Conservation (phyloP, 1,140 invertebrate species). For the Plutomurus gul region DNA sequence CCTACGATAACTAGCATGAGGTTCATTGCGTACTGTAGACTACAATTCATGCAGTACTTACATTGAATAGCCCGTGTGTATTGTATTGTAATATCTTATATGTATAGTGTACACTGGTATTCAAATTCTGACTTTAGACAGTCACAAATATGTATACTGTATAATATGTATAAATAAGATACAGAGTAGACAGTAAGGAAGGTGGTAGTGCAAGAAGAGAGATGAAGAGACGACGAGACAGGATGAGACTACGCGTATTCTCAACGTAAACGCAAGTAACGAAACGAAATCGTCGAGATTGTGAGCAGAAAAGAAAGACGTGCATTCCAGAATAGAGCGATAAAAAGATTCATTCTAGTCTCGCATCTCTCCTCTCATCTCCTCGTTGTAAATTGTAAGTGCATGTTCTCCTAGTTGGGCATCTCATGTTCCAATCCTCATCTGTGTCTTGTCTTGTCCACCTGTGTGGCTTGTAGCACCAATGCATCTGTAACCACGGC, state of each 20-base stretch:
- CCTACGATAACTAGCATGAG: background rate
- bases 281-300: background rate
- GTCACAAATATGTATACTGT: too few species aligned
- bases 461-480: background rate
- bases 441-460: conserved; percentile 5
- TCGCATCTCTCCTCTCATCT: background rate
- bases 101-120: too few species aligned
- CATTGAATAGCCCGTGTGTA: background rate
- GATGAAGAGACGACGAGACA: background rate
- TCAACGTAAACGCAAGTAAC: background rate
- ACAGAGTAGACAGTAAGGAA: background rate
- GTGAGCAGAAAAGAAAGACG: conserved; percentile 3
- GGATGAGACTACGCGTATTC: background rate
- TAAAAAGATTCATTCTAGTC: conserved; percentile 28
- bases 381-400: conserved; percentile 29
- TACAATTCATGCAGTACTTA: background rate
- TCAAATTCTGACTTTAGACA: too few species aligned
- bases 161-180: background rate
- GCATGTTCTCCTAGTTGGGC: conserved; percentile 28
- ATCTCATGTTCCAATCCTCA: conserved; percentile 16
- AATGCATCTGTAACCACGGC: background rate
- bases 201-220: too few species aligned
- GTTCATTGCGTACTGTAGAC: background rate
- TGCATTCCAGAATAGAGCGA: conserved; percentile 33
- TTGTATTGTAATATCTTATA: too few species aligned